Conservation (phyloP, 2,113 vertebrate species). For the Suncus etruscus region DNA sequence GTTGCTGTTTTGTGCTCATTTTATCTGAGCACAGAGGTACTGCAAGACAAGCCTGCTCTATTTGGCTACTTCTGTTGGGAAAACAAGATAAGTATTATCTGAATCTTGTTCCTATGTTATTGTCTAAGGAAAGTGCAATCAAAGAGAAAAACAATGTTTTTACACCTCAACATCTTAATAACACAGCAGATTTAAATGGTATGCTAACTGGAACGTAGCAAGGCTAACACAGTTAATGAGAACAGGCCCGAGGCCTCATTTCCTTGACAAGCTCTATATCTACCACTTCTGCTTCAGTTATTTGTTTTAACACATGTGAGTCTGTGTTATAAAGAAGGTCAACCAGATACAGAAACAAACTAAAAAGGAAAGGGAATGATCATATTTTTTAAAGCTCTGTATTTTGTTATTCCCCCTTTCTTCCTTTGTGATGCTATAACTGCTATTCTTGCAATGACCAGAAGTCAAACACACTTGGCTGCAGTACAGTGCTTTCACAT, state of each 20-base stretch:
- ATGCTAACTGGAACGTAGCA: not conserved
- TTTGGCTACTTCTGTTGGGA: constrained; percentile 40
- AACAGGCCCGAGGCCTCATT: constrained; percentile 1
- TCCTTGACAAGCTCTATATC: not conserved
- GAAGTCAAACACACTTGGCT: too few species aligned
- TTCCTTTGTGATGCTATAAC: too few species aligned
- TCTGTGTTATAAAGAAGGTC: constrained; percentile 20
- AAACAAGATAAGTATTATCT: constrained; percentile 67
- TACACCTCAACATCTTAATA: constrained; percentile 56
- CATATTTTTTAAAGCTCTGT: too few species aligned
- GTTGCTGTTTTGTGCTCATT: constrained; percentile 54
- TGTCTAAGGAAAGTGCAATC: constrained; percentile 45
- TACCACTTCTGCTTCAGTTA: not conserved
- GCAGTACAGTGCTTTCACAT: too few species aligned
- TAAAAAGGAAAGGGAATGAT: not conserved
- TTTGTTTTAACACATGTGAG: constrained; percentile 30
- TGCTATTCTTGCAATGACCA: too few species aligned
- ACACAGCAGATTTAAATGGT: constrained; percentile 40
- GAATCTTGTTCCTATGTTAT: constrained; percentile 54
- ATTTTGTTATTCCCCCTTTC: too few species aligned
- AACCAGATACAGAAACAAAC: not conserved
- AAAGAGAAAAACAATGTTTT: constrained; percentile 63
- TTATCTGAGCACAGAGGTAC: constrained; percentile 29
- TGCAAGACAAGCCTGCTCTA: constrained; percentile 6
- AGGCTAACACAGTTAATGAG: constrained; percentile 27